These are phyloP conservation scores for Lasioglossum figueresi DNA, from an alignment of 2,888 invertebrate species.

Conservation along the genomic window DNA sequence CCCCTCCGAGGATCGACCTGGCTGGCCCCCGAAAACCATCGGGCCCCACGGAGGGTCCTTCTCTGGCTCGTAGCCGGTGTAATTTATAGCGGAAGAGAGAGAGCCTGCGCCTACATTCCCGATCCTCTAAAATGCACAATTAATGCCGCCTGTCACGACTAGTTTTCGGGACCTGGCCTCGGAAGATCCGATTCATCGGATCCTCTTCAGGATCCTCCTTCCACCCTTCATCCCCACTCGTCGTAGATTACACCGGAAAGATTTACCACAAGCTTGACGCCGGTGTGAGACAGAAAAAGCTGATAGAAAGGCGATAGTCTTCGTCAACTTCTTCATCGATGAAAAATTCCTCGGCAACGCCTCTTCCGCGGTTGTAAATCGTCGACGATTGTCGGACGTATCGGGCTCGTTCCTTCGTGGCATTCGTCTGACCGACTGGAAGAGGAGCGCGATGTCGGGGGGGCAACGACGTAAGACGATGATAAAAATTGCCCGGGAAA, in stretches of 20 bases:
- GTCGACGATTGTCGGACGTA: too few species aligned
- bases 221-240: slow-evolving; percentile 13
- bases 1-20: background rate
- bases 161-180: slow-evolving; percentile 38
- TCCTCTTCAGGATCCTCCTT: background rate
- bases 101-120: slow-evolving; percentile 44
- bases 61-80: slow-evolving; percentile 74
- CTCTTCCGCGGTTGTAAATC: too few species aligned
- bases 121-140: slow-evolving; percentile 60
- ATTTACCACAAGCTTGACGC: too few species aligned
- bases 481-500: too few species aligned
- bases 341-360: too few species aligned
- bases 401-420: too few species aligned
- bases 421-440: too few species aligned
- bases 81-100: slow-evolving; percentile 79
- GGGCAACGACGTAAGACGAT: too few species aligned
- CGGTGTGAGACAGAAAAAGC: too few species aligned
- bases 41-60: slow-evolving; percentile 52
- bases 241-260: background rate
- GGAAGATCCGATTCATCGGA: slow-evolving; percentile 39
- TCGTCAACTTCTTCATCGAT: too few species aligned
- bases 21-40: background rate
- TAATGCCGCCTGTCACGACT: slow-evolving; percentile 63
- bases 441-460: too few species aligned
- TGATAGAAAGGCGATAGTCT: too few species aligned